Evolutionary conservation across 1,140 invertebrate species (phyloP), one percentile per base, ranked within the genome.

Genomic region (Pygmarrhopalites habei): DNA sequence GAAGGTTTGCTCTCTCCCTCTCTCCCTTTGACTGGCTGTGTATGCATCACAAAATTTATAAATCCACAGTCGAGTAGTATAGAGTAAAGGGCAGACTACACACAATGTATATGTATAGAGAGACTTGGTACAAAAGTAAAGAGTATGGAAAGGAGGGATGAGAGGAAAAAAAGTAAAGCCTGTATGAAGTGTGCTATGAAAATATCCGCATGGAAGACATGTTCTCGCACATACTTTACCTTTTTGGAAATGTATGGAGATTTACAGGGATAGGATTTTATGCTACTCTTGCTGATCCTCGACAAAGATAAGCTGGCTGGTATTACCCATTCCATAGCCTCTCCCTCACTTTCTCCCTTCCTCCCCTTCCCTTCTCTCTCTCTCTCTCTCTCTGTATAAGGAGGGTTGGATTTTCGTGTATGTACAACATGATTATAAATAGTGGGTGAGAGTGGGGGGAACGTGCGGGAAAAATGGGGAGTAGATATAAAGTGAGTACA

Each of bases 231-330:
- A 47, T 19, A 25, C 44, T 47, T n/a, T 25, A 47, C 17, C 12
- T 15, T 7, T 26, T 17, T 7, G 28, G 19, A 52, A 25, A 19
- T 52, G 49, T 29, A 26, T 52, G 25, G 28, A 52, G 49, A 52
- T 52, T 52, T 29, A 26, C 5, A 52, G 15, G 23, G 49, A 52
- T 52, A 52, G 49, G 49, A 52, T 52, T 52, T 52, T 30, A 52
- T 52, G 49, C 49, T 52, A 26, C 26, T 26, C 49, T 52, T 30
- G 44, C 49, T 30, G 49, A 52, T 52, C 49, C 23, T 28, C 21
- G 25, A 30, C 7, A 28, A 25, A 26, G 49, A 52, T 52, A 52
- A 52, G 23, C 25, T 21, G 25, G 21, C 25, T 4, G n/a, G 23
- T 29, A 52, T 52, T 52, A 52, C 28, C 14, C 21, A 7, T 49